These are phyloP conservation scores for Argya squamiceps DNA, from an alignment of 2,797 vertebrate species.

Conservation along the genomic window DNA sequence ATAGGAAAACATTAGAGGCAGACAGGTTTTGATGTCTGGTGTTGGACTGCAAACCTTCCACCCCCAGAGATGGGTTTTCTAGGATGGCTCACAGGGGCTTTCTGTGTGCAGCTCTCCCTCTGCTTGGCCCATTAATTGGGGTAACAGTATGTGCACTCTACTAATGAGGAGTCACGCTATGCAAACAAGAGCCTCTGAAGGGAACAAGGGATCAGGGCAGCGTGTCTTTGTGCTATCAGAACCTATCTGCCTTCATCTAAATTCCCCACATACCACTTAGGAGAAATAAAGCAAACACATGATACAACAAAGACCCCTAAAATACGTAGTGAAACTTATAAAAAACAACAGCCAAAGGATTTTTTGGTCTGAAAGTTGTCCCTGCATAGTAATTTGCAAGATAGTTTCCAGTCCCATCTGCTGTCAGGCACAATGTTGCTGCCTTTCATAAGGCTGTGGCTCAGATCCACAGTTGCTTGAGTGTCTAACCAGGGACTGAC, in stretches of 20 bases:
- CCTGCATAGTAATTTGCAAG: background rate
- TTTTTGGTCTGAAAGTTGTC: background rate
- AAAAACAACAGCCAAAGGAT: background rate
- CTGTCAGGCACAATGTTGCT: background rate
- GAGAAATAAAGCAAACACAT: background rate
- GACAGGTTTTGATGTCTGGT: background rate
- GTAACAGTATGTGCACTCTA: background rate
- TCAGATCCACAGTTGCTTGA: background rate
- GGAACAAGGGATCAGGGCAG: background rate
- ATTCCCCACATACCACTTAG: background rate
- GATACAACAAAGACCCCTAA: background rate
- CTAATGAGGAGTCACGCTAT: background rate
- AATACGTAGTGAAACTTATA: background rate
- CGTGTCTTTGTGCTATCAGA: background rate
- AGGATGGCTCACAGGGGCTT: background rate
- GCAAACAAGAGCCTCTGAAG: background rate
- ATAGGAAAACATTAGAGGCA: background rate
- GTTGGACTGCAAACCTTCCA: background rate
- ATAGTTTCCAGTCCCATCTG: background rate
- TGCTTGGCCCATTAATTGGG: background rate
- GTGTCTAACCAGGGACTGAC: accelerated
- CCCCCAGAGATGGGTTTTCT: background rate
- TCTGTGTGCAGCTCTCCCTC: background rate
- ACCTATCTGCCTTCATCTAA: background rate
- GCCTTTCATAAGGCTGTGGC: accelerated